Base-by-base conservation (phyloP, 2,888 invertebrate species). In the Atrina japonica region DNA sequence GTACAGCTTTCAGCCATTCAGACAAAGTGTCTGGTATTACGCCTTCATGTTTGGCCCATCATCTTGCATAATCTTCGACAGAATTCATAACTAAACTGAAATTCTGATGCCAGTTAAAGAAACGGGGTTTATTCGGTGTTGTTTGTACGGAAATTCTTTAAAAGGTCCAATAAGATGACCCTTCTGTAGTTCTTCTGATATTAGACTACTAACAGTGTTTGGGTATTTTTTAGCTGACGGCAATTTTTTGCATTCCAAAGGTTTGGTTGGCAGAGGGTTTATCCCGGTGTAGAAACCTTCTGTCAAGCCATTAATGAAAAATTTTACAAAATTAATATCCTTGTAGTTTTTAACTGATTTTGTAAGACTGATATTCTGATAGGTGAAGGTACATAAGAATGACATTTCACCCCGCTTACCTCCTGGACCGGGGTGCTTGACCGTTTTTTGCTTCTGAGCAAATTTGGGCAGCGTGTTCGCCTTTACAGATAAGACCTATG, bases 111-210 rank as follows among this genome's bases (percentile, higher is more conserved):
- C n/a, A n/a, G n/a, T n/a, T n/a, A n/a, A n/a, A n/a, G n/a, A n/a
- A n/a, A n/a, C n/a, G n/a, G n/a, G n/a, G n/a, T n/a, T n/a, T n/a
- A n/a, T n/a, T n/a, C n/a, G n/a, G n/a, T n/a, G n/a, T n/a, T n/a
- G n/a, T n/a, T n/a, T n/a, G n/a, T n/a, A n/a, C n/a, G n/a, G n/a
- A n/a, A n/a, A n/a, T n/a, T n/a, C n/a, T n/a, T n/a, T n/a, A n/a
- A n/a, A n/a, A n/a, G n/a, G n/a, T n/a, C n/a, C n/a, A n/a, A n/a
- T n/a, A n/a, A n/a, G n/a, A n/a, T n/a, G n/a, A 0, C 52, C 52
- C 43, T 59, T 59, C 16, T n/a, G 1, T 2, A 67, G 14, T 52
- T 67, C 67, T n/a, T 67, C 60, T n/a, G n/a, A n/a, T n/a, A n/a
- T n/a, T n/a, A n/a, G n/a, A n/a, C n/a, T n/a, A n/a, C n/a, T n/a